Base-by-base conservation (phyloP, 2,888 invertebrate genomes). In the Phoronis australis region DNA sequence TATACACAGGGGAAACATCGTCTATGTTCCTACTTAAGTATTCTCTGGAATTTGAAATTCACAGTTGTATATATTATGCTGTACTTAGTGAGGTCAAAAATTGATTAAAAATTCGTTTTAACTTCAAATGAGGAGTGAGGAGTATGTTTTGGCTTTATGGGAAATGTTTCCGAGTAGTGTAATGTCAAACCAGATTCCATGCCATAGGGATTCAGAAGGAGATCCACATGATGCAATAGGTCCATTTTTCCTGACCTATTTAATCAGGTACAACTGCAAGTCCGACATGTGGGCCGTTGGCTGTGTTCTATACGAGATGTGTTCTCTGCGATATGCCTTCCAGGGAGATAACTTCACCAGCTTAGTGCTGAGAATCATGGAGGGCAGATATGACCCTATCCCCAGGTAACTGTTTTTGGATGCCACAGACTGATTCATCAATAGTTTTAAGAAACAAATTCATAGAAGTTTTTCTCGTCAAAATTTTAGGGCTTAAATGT, bases 271-370 rank as follows among this genome's bases (percentile, higher is more conserved):
- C 51, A 65, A 66, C 54, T 56, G 54, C 40, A 68, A 66, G 50
- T 68, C 66, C 59, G 71, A 71, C 47, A 68, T 71, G 61, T 71
- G 71, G 71, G 61, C 69, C 1, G 55, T 60, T n/a, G 70, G 71
- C 6, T 71, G 71, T 58, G 61, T 71, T 6, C 54, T 71, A 41
- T 71, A 68, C 54, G 68, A 71, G 47, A 51, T 71, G 52, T 65
- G 64, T 44, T 54, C 60, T 39, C 59, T 71, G 3, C 50, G 48
- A 9, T 64, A 66, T 35, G 68, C 71, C 2, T 71, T 70, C 49
- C 60, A 64, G 40, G 70, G 63, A 4, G 50, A 54, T 12, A 59
- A 62, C 43, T 55, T 70, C 31, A 56, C 63, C 5, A 51, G 53
- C 6, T 60, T 70, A 2, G 54, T 64, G 4, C 48, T 62, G 43